Conservation (phyloP, 2,113 vertebrate genomes). For the Ophthalmotilapia sp. region DNA sequence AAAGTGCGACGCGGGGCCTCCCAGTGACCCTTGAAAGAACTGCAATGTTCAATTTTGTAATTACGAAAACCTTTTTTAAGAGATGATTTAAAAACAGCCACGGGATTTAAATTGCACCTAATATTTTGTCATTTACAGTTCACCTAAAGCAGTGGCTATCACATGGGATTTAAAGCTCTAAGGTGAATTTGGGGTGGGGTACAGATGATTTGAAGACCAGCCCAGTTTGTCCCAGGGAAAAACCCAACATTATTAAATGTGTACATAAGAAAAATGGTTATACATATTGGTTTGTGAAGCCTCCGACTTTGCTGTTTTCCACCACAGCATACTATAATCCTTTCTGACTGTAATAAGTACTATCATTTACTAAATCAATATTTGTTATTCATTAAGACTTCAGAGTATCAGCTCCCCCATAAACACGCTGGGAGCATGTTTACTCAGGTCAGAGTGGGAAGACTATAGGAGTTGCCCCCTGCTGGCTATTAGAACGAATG, state of each 20-base stretch:
- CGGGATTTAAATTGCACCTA: neutral
- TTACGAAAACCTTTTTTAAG: neutral
- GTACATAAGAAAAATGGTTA: fast-evolving
- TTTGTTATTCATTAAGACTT: neutral
- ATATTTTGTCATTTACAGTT: neutral
- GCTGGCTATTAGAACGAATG: neutral
- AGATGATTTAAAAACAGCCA: fast-evolving
- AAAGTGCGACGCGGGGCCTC: neutral
- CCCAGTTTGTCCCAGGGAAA: neutral
- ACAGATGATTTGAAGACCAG: neutral
- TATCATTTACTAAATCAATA: neutral
- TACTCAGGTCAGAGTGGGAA: neutral
- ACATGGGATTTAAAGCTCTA: neutral
- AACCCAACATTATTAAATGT: neutral
- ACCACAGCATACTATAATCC: neutral
- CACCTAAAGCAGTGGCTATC: neutral
- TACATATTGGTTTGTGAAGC: neutral
- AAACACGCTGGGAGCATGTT: neutral
- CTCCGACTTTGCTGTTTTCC: neutral
- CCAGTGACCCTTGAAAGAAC: neutral
- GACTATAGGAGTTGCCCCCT: neutral
- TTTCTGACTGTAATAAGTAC: neutral
- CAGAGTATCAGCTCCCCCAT: neutral
- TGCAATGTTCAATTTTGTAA: neutral
- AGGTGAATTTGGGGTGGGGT: neutral